Conservation (phyloP, 1,140 invertebrate species). For the Drosophila pallidifrons region DNA sequence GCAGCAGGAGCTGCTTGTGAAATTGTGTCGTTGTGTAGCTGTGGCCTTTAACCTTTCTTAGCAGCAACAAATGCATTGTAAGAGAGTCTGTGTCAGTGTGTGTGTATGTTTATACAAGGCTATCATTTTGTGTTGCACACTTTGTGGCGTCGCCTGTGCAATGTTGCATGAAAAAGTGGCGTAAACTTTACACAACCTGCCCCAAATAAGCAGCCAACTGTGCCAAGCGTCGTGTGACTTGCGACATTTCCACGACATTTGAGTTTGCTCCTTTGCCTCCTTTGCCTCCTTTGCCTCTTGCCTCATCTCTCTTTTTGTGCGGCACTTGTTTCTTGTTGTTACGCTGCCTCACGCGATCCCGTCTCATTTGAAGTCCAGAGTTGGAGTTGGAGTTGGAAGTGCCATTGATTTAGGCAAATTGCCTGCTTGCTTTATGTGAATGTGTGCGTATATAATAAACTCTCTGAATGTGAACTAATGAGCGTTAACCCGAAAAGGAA, state of each 20-base stretch:
- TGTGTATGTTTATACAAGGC: conserved; percentile 44
- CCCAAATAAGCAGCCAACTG: conserved; percentile 69
- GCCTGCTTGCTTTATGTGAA: conserved; percentile 70
- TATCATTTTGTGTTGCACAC: conserved; percentile 76
- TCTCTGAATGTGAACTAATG: conserved; percentile 72
- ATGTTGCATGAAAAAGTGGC: conserved; percentile 81
- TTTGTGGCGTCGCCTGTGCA: conserved; percentile 76
- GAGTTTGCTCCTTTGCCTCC: conserved; percentile 46
- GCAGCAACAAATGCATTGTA: conserved; percentile 28
- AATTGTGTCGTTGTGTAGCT: conserved; percentile 69
- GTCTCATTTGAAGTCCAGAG: conserved; percentile 35
- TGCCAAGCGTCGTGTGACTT: conserved; percentile 65
- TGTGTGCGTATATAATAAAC: conserved; percentile 13
- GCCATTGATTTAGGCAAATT: conserved; percentile 75
- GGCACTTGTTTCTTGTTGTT: conserved; percentile 66
- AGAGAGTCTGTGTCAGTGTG: background rate
- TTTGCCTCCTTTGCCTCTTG: conserved; percentile 20
- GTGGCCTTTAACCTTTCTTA: conserved; percentile 77
- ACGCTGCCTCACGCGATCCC: conserved; percentile 68
- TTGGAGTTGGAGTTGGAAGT: conserved; percentile 10
- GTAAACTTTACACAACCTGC: conserved; percentile 66
- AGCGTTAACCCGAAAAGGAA: conserved; percentile 72
- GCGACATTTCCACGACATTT: conserved; percentile 77
- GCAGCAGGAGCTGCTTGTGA: conserved; percentile 39
- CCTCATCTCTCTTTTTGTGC: conserved; percentile 38